Evolutionary conservation across 2,888 invertebrate genomes (phyloP), one percentile per base, ranked within the genome.

Genomic region (Caenorhabditis sp.): DNA sequence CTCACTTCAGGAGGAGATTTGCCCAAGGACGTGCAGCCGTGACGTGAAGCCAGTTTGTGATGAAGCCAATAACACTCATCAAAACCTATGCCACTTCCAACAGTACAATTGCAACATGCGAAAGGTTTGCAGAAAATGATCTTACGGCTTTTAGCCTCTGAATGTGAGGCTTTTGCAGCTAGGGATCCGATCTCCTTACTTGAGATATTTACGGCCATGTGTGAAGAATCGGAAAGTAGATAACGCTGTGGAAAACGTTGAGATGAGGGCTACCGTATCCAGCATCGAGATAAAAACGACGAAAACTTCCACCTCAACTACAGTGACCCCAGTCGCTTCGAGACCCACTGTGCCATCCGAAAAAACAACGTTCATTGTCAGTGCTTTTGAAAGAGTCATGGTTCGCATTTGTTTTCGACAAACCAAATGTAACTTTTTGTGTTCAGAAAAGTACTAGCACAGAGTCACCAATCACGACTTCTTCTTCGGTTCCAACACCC

Each of bases 31-130:
- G 7, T 79, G 70, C 46, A 80, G 74, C 15, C 71, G 75, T 41
- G 79, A 85, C 37, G 68, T 77, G 73, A 83, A 81, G 55, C 84
- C 85, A 11, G 86, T 86, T 30, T 84, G 84, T 62, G 86, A 86
- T 77, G 88, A 87, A 74, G 83, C 79, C 41, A 78, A 82, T 30
- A 77, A 81, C 52, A 87, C 87, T 20, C 85, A 87, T 71, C 81
- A 79, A 43, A 88, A 88, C 71, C 68, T 87, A 43, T 88, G 88
- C 73, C 77, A 80, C 30, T 88, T 88, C 52, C 86, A 87, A 70
- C 80, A 85, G 76, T 77, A 79, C 59, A 86, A 87, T 72, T 83
- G 83, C 56, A 72, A 76, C 35, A 70, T 74, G 63, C 56, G 81
- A 27, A 79, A 83, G 58, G 80, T 80, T 9, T 45, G 24, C 4